Evolutionary conservation across 2,797 vertebrate species (phyloP), one percentile per base, ranked within the genome.

Genomic region (Ctenopoma kingsleyae): DNA sequence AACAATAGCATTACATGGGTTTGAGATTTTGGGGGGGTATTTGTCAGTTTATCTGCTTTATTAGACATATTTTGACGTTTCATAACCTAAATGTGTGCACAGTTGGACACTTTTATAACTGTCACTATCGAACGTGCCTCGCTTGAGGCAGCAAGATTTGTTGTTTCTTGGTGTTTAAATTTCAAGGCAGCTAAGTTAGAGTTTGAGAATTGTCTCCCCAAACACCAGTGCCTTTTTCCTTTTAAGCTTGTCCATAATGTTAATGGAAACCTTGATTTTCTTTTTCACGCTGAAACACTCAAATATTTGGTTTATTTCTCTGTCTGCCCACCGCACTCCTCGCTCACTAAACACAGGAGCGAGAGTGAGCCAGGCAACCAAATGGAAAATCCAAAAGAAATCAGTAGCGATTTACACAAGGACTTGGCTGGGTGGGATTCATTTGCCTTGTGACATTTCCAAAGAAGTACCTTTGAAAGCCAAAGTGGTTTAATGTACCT

Each of bases 371-470:
- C 51, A 53, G 55, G 65, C 80, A 67, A 78, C 77, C 78, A 84
- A 86, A 89, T 87, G 55, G 84, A 89, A 89, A 89, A 87, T 76
- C 78, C 72, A 80, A 78, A 86, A 83, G 81, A 86, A 88, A 86
- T 90, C 85, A 67, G 81, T 60, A 75, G 79, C 56, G 53, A 85
- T 90, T 91, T 85, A 75, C 84, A 60, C 76, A 49, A 63, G 73
- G 83, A 85, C 78, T 60, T 78, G 75, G 78, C 71, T 82, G 65
- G 61, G 78, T 81, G 69, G 76, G 81, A 90, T 87, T 86, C 76
- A 90, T 92, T 94, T 92, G 84, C 84, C 78, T 86, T 1, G 51
- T 92, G 92, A 91, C 92, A 92, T 94, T 92, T 94, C 78, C 89
- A 86, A 81, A 90, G 87, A 81, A 78, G 80, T 82, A 72, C 69